Percentiles rank a stretch among this genome's conserved stretches.
Conservation (phyloP, 2,113 vertebrate species). For the Myodes glareolus region DNA sequence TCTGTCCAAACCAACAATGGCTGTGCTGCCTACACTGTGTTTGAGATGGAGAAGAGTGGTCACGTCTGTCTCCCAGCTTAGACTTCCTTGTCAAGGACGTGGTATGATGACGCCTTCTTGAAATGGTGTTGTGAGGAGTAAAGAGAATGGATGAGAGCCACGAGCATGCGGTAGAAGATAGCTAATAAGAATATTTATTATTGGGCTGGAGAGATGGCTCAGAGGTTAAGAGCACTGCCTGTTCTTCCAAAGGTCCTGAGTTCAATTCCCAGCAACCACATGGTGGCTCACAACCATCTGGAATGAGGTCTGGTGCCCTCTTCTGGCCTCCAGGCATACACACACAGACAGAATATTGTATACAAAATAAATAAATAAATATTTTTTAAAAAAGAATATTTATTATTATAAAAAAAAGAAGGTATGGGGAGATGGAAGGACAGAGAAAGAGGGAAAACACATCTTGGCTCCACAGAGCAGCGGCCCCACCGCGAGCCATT, state of each 20-base stretch:
- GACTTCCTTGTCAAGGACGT: background rate
- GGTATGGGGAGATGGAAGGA: background rate
- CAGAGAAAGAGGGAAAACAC: background rate
- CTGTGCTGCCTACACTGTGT: too few relatives aligned
- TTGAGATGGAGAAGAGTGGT: background rate
- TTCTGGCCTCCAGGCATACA: too few relatives aligned
- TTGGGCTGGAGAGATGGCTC: too few relatives aligned
- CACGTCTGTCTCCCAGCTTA: background rate
- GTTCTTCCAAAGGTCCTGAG: too few relatives aligned
- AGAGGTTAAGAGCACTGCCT: too few relatives aligned
- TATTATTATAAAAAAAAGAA: background rate
- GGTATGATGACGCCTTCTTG: background rate
- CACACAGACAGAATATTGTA: too few relatives aligned
- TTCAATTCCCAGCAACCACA: too few relatives aligned
- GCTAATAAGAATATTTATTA: background rate
- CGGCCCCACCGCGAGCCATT: constrained; percentile 4
- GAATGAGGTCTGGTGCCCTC: too few relatives aligned
- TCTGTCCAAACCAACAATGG: fast-evolving
- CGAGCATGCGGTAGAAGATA: background rate
- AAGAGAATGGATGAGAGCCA: background rate
- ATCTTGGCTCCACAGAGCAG: constrained; percentile 46
- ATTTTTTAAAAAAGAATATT: too few relatives aligned
- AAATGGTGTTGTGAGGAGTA: background rate
- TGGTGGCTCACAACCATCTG: too few relatives aligned
- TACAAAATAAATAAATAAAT: too few relatives aligned